These are phyloP conservation scores for Tiliacea citrago DNA, from an alignment of 2,888 invertebrate species.

Conservation along the genomic window DNA sequence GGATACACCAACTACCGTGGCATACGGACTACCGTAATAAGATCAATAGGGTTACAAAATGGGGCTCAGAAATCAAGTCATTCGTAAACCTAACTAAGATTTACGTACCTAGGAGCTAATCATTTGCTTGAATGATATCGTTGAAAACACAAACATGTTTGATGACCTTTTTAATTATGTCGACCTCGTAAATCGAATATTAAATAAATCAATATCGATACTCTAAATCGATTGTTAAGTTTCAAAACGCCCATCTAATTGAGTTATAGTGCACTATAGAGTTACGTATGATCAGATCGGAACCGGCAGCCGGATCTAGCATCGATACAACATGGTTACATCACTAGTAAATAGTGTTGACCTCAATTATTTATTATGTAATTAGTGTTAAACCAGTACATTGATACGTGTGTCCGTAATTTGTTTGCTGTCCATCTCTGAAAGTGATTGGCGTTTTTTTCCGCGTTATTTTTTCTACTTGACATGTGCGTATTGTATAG, in stretches of 20 bases:
- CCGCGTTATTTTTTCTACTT: conserved; percentile 18
- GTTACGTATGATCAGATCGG: conserved; percentile 73
- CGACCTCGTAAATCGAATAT: conserved; percentile 21
- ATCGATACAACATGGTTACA: conserved; percentile 71
- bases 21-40: too few relatives aligned
- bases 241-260: conserved; percentile 56
- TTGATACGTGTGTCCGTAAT: conserved; percentile 59
- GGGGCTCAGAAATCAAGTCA: too few relatives aligned
- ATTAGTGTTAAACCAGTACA: conserved; percentile 69
- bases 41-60: too few relatives aligned
- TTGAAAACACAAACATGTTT: background rate
- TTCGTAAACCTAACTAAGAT: background rate
- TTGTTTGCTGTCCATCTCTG: conserved; percentile 49
- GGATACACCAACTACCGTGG: background rate
- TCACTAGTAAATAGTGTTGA: conserved; percentile 74
- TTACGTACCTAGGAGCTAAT: too few relatives aligned
- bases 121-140: background rate
- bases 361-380: conserved; percentile 76
- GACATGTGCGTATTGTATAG: conserved; percentile 6
- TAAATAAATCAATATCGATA: conserved; percentile 58
- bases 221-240: conserved; percentile 50
- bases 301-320: conserved; percentile 79
- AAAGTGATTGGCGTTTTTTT: conserved; percentile 47
- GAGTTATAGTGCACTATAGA: conserved; percentile 56
- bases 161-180: conserved; percentile 20